A percentile compares a stretch with the other conserved stretches of the same genome.
Evolutionary conservation across 2,888 invertebrate species (phyloP).

Genomic region (Nemapogon koenigi): DNA sequence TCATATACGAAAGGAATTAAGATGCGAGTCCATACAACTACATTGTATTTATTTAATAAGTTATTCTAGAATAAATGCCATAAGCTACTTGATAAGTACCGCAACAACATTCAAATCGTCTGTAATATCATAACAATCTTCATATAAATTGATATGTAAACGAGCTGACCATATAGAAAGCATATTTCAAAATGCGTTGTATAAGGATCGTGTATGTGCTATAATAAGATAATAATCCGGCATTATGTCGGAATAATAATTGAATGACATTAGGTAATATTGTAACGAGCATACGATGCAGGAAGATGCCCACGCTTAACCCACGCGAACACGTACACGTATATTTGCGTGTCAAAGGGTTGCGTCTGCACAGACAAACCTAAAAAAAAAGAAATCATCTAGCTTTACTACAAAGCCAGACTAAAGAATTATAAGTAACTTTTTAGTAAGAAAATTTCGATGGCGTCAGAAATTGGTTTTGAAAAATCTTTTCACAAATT

Average conservation of each 20-base stretch:
- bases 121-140: slow-evolving; percentile 6
- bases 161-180: background rate
- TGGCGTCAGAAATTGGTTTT: no score
- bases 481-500: no score
- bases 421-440: no score
- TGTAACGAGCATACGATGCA: slow-evolving; percentile 9
- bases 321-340: slow-evolving; percentile 6
- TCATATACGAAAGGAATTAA: no score
- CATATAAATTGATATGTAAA: background rate
- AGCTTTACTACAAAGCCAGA: no score
- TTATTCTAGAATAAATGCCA: no score
- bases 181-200: background rate
- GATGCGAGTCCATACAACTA: no score
- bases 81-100: background rate
- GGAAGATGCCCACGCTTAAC: slow-evolving; percentile 11
- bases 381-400: no score
- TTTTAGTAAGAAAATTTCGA: no score
- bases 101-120: background rate
- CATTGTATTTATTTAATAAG: no score
- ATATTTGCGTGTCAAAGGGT: slow-evolving; percentile 7
- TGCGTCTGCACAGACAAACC: no score
- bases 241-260: slow-evolving; percentile 10
- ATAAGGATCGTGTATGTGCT: no score
- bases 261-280: slow-evolving; percentile 11
- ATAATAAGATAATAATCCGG: slow-evolving; percentile 9